Conservation (phyloP, 2,888 invertebrate species). For the Trichopria drosophilae region DNA sequence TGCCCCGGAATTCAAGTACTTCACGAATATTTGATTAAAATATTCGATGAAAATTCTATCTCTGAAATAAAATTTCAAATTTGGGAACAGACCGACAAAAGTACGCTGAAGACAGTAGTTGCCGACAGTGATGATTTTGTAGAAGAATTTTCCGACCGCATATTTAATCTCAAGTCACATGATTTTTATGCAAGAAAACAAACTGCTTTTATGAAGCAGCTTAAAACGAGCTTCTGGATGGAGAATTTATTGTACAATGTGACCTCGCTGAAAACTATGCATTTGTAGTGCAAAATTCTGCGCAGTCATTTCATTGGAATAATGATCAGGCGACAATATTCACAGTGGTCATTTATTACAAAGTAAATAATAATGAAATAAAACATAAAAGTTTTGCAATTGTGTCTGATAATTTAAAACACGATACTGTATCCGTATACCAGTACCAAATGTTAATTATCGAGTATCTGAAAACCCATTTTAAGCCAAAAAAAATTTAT, state of each 20-base stretch:
- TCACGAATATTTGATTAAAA: neutral
- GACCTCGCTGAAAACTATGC: constrained; percentile 2
- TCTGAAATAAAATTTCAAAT: no score
- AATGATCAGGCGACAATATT: constrained; percentile 9
- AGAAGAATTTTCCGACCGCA: constrained; percentile 1
- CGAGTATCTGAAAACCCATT: constrained; percentile 11
- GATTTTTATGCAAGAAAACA: constrained; percentile 18
- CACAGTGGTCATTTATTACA: constrained; percentile 1
- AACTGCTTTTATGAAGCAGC: neutral
- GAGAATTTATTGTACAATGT: constrained; percentile 10
- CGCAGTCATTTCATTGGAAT: constrained; percentile 4
- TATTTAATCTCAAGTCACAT: constrained; percentile 14
- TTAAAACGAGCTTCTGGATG: neutral
- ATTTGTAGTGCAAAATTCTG: neutral
- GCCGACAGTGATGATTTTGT: constrained; percentile 17
- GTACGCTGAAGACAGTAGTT: constrained; percentile 4
- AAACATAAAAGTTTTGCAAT: constrained; percentile 8
- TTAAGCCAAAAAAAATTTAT: constrained; percentile 11
- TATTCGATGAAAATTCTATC: no score
- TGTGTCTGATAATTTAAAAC: constrained; percentile 19
- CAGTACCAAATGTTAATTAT: constrained; percentile 9
- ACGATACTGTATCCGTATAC: constrained; percentile 23
- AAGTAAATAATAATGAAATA: neutral
- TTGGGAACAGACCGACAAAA: constrained; percentile 17
- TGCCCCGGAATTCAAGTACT: constrained; percentile 17